These are phyloP conservation scores for Archips crataeganus DNA, from an alignment of 2,888 invertebrate species.

Conservation along the genomic window DNA sequence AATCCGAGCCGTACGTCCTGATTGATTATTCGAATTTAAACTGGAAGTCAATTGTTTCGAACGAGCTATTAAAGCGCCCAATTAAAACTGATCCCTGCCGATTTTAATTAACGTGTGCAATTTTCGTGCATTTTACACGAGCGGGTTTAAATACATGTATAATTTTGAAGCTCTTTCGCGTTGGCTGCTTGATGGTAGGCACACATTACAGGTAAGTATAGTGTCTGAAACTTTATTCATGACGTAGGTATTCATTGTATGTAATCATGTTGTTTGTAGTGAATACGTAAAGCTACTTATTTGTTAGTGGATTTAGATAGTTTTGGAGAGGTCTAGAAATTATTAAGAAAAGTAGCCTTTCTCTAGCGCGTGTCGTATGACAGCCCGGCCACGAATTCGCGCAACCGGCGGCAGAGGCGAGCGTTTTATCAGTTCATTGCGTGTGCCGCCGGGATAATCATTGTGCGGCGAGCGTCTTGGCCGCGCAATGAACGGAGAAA, in stretches of 20 bases:
- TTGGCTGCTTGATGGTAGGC: not conserved
- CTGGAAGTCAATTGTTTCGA: constrained; percentile 48
- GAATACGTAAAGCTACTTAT: too few relatives aligned
- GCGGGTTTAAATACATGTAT: constrained; percentile 11
- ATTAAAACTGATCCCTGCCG: constrained; percentile 40
- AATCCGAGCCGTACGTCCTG: constrained; percentile 34
- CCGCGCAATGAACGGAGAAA: too few relatives aligned
- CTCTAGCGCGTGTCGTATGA: too few relatives aligned
- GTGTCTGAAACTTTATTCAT: not conserved
- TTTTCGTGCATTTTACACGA: constrained; percentile 31
- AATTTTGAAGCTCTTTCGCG: constrained; percentile 21
- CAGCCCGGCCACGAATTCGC: too few relatives aligned
- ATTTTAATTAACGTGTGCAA: constrained; percentile 39
- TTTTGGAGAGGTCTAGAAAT: not conserved
- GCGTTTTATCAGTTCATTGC: too few relatives aligned
- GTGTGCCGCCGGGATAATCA: too few relatives aligned
- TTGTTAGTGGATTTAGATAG: not conserved
- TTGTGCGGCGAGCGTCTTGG: too few relatives aligned
- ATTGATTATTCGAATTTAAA: constrained; percentile 47
- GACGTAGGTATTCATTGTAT: not conserved
- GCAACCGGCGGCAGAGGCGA: too few relatives aligned
- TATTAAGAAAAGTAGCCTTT: too few relatives aligned
- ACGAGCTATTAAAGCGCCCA: constrained; percentile 43
- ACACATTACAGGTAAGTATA: not conserved
- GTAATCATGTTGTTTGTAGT: not conserved